A percentile compares a stretch with the other conserved stretches of the same genome.
phyloP scores from a whole-genome alignment of 1,140 invertebrate genomes.

The Ditylenchus dipsaci region DNA sequence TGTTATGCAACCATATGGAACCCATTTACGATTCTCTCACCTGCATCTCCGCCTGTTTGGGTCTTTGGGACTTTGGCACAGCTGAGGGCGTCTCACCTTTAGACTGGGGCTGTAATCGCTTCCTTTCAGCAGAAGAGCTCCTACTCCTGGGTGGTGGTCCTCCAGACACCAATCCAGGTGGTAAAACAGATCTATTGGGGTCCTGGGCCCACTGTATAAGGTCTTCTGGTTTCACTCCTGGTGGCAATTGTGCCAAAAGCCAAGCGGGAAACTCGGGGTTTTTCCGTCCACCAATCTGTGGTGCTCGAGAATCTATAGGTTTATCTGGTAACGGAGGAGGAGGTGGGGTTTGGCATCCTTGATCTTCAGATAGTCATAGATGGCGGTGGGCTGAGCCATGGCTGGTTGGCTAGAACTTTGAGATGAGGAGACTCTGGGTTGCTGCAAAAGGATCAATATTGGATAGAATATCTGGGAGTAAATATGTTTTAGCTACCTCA shows the following conservation, averaged over 20 bases:
- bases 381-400: slow-evolving; percentile 40
- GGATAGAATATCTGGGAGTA: slow-evolving; percentile 16
- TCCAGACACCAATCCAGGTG: slow-evolving; percentile 9
- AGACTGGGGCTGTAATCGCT: slow-evolving; percentile 45
- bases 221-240: slow-evolving; percentile 28
- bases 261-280: slow-evolving; percentile 18
- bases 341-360: slow-evolving; percentile 35
- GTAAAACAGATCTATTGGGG: not conserved
- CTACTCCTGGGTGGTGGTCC: slow-evolving; percentile 17
- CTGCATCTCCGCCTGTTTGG: too few species aligned
- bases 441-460: slow-evolving; percentile 15
- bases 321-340: not conserved
- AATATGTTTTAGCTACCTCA: slow-evolving; percentile 21
- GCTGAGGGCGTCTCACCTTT: slow-evolving; percentile 47
- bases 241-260: slow-evolving; percentile 25
- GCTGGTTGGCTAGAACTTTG: not conserved
- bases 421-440: slow-evolving; percentile 8
- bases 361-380: slow-evolving; percentile 55
- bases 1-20: too few species aligned
- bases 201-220: not conserved
- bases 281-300: not conserved
- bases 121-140: slow-evolving; percentile 8
- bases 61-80: not conserved
- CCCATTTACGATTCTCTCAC: too few species aligned
- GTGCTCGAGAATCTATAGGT: slow-evolving; percentile 9